Percentiles rank a stretch among this genome's conserved stretches.
Conservation (phyloP, 2,797 vertebrate genomes). For the Mus caroli region DNA sequence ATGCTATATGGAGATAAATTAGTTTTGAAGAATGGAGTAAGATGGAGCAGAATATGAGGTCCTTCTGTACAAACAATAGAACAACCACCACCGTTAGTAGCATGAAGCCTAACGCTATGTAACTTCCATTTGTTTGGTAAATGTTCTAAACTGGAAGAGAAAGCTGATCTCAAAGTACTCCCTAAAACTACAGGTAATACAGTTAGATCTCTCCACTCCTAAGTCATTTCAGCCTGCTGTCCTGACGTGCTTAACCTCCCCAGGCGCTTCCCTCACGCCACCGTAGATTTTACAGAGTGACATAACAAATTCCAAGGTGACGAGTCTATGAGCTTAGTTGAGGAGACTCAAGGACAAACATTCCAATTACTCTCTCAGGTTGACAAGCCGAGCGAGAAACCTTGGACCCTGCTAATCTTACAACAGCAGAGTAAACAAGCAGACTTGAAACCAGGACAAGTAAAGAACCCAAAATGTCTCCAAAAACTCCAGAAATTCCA, state of each 20-base stretch:
- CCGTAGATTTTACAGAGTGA: conserved; percentile 29
- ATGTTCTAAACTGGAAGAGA: conserved; percentile 32
- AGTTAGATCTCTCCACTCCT: neutral
- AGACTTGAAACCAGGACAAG: conserved; percentile 61
- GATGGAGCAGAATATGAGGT: neutral
- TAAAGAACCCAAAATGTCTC: neutral
- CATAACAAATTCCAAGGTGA: conserved; percentile 37
- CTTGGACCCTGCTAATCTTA: conserved; percentile 40
- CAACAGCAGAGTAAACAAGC: conserved; percentile 33
- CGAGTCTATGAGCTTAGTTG: conserved; percentile 44
- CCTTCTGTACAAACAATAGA: conserved; percentile 12
- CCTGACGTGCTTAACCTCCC: neutral
- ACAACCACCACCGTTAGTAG: neutral
- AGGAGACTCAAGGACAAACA: conserved; percentile 66
- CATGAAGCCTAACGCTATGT: conserved; percentile 33
- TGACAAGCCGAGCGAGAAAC: conserved; percentile 12
- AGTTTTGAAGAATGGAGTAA: conserved; percentile 49
- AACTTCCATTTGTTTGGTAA: conserved; percentile 56
- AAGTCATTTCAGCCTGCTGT: neutral
- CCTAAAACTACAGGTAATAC: neutral
- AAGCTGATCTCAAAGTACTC: conserved; percentile 67
- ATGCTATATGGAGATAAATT: conserved; percentile 32
- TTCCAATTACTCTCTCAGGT: conserved; percentile 69
- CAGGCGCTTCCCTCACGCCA: neutral
- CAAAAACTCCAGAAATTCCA: conserved; percentile 53